Conservation (phyloP, 2,113 vertebrate species). For the Chinchilla lanigera region DNA sequence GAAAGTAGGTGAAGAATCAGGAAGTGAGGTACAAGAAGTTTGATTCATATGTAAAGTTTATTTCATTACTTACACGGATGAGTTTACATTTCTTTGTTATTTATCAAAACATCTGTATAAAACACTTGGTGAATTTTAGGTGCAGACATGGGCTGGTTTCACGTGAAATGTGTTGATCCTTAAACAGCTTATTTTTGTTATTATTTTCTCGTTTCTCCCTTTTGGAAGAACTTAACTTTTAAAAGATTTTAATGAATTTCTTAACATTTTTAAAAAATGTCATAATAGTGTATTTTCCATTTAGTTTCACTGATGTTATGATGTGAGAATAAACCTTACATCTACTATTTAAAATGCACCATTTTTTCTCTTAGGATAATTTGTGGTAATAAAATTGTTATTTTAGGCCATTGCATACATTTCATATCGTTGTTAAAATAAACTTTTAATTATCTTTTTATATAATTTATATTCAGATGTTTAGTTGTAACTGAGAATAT, state of each 20-base stretch:
- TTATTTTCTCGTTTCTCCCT: neutral
- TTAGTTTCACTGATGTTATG: neutral
- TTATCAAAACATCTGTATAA: neutral
- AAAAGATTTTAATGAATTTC: neutral
- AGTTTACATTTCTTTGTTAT: neutral
- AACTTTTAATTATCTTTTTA: neutral
- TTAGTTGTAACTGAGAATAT: neutral
- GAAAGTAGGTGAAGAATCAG: neutral
- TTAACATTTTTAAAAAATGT: neutral
- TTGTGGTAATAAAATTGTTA: neutral
- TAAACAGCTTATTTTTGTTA: neutral
- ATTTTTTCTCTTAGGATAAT: neutral
- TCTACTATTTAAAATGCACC: neutral
- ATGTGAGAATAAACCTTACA: neutral
- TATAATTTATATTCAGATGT: neutral
- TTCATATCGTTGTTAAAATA: neutral
- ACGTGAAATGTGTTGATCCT: neutral
- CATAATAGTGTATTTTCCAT: neutral
- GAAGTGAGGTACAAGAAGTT: neutral
- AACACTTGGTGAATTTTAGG: neutral
- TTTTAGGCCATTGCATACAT: neutral
- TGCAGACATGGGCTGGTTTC: neutral
- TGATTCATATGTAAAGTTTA: neutral
- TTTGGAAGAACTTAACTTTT: neutral
- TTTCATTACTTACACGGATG: neutral